A percentile compares a stretch with the other conserved stretches of the same genome.
Conservation (phyloP, 2,113 vertebrate genomes). For the Alouatta palliata region DNA sequence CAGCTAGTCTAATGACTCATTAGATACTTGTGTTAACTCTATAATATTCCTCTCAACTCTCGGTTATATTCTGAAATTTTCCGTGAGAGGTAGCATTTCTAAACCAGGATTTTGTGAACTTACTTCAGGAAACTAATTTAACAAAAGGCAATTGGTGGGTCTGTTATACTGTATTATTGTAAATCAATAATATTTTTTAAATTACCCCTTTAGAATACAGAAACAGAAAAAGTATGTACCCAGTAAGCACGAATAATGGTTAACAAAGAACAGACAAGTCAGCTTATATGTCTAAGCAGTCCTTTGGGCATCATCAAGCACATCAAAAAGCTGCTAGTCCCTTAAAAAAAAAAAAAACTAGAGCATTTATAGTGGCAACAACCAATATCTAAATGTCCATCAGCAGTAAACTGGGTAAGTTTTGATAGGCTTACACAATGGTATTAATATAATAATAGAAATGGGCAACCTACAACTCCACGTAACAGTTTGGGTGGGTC, state of each 20-base stretch:
- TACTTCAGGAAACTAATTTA: conserved; percentile 5
- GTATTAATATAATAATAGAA: background rate
- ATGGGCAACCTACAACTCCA: background rate
- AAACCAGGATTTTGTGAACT: background rate
- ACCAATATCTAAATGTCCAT: background rate
- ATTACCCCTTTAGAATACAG: background rate
- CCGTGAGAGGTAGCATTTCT: background rate
- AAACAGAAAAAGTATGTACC: background rate
- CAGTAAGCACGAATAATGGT: background rate
- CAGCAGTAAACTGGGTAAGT: background rate
- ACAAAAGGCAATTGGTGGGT: background rate
- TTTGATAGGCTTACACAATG: background rate
- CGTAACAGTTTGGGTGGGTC: background rate
- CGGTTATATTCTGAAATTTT: background rate
- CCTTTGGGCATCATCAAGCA: background rate
- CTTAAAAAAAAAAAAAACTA: background rate
- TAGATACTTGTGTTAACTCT: background rate
- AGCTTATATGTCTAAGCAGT: background rate
- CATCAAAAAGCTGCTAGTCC: background rate
- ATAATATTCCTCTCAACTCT: background rate
- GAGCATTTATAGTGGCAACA: background rate
- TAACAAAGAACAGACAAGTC: background rate
- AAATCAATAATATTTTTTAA: conserved; percentile 22
- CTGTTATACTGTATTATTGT: background rate
- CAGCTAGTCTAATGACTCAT: background rate